These are phyloP conservation scores for Pteropus rufus DNA, from an alignment of 2,797 vertebrate genomes.

Conservation along the genomic window DNA sequence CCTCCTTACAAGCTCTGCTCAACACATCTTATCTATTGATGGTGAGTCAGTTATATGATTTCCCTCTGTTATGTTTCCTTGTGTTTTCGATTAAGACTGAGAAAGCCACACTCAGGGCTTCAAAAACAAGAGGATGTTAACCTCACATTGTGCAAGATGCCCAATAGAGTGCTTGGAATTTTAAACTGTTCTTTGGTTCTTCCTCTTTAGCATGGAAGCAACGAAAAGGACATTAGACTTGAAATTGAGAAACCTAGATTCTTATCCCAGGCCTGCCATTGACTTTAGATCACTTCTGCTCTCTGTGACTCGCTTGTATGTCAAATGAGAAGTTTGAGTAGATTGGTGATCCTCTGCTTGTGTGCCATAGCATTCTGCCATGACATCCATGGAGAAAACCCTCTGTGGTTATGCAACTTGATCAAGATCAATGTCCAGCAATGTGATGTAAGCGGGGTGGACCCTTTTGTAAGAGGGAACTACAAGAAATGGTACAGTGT, in stretches of 20 bases:
- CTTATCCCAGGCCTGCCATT: neutral
- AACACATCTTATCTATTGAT: neutral
- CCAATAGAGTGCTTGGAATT: neutral
- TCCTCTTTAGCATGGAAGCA: neutral
- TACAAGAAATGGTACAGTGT: neutral
- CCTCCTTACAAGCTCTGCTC: neutral
- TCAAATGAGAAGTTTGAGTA: neutral
- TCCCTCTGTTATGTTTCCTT: neutral
- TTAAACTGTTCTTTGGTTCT: neutral
- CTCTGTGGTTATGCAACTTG: neutral
- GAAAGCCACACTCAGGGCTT: neutral
- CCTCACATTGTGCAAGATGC: neutral
- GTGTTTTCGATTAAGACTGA: neutral
- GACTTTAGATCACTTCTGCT: neutral
- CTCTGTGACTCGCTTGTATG: neutral
- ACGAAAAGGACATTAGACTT: neutral
- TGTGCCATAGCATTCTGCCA: neutral
- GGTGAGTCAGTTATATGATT: neutral
- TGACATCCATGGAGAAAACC: neutral
- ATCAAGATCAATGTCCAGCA: neutral
- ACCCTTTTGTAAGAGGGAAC: neutral
- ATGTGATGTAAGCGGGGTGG: neutral
- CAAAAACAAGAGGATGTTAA: neutral
- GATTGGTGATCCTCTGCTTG: neutral
- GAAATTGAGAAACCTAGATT: neutral